Base-by-base conservation (phyloP, 2,888 invertebrate genomes). In the Xestobium rufovillosum region DNA sequence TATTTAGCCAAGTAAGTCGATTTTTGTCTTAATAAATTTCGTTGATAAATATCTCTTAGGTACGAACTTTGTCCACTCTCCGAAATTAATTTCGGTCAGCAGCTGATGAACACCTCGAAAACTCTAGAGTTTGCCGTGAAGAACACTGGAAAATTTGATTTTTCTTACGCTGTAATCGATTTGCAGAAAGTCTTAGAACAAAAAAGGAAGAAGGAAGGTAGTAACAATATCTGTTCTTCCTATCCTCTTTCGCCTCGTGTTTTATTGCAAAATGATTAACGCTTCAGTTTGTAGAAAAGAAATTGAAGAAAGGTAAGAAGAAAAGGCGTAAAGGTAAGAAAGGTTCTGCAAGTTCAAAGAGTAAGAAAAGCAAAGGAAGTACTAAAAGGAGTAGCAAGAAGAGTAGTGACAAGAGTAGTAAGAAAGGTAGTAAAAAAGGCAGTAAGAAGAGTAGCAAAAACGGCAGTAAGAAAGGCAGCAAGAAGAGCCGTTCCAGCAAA, bases 121-220 rank as follows among this genome's bases (percentile, higher is more conserved):
- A 60, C 57, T n/a, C 67, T 72, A 52, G 69, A 70, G 13, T 66
- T 80, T 0, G 68, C 70, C 36, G 55, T 80, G 14, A 72, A 70
- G 45, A 80, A 80, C 52, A 72, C 61, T 1, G 79, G 80, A 42
- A 69, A 69, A 55, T 78, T 76, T 52, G 68, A 73, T 1, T 69
- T 65, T 38, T 48, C 46, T 15, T 65, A 58, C 37, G 44, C 42
- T 2, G 48, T 63, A 10, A 14, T 53, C 2, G 47, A 44, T 27
- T 36, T 44, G 34, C 43, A 36, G 30, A 41, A 43, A 39, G 26
- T 46, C 14, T 15, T 43, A 23, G 48, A 46, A 14, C 28, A 43
- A 12, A 38, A 39, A 26, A 37, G 33, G 13, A 40, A 43, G 19
- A 38, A 43, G 34, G 36, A 29, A 25, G 14, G 26, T 19, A 39